Evolutionary conservation across 2,888 invertebrate species (phyloP).

Genomic region (Oscheius myriophilus): DNA sequence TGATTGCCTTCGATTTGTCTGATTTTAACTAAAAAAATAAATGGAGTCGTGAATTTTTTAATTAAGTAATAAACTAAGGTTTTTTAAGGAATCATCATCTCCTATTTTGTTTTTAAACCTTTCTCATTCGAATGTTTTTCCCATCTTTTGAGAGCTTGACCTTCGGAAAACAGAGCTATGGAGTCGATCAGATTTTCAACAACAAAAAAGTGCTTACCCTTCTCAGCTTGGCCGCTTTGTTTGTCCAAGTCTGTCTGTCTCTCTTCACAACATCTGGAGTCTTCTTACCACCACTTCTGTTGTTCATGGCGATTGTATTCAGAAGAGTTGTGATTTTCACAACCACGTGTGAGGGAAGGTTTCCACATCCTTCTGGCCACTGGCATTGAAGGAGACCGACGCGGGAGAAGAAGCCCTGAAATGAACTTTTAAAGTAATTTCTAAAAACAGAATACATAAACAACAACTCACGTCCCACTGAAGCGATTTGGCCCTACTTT

Average conservation of each 20-base stretch:
- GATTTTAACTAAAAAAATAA: no score
- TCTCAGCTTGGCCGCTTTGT: constrained; percentile 28
- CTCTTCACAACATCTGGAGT: constrained; percentile 16
- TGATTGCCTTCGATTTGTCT: no score
- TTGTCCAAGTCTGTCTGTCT: constrained; percentile 31
- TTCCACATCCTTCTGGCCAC: constrained; percentile 28
- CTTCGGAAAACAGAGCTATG: no score
- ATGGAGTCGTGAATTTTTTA: no score
- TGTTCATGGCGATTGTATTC: constrained; percentile 35
- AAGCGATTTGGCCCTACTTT: no score
- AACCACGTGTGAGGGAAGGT: constrained; percentile 28
- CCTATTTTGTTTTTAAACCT: no score
- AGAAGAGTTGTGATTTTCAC: constrained; percentile 34
- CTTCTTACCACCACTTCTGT: constrained; percentile 30
- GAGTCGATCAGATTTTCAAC: no score
- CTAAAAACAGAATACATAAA: neutral
- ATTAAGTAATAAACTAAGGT: no score
- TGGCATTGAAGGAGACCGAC: constrained; percentile 35
- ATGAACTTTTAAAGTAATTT: neutral
- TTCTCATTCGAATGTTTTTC: no score
- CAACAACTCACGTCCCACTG: neutral
- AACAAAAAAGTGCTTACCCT: constrained; percentile 13
- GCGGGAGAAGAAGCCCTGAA: constrained; percentile 34
- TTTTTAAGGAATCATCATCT: no score
- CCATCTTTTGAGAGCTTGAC: no score